Conservation (phyloP, 2,113 vertebrate genomes). For the Dipodomys ordii region DNA sequence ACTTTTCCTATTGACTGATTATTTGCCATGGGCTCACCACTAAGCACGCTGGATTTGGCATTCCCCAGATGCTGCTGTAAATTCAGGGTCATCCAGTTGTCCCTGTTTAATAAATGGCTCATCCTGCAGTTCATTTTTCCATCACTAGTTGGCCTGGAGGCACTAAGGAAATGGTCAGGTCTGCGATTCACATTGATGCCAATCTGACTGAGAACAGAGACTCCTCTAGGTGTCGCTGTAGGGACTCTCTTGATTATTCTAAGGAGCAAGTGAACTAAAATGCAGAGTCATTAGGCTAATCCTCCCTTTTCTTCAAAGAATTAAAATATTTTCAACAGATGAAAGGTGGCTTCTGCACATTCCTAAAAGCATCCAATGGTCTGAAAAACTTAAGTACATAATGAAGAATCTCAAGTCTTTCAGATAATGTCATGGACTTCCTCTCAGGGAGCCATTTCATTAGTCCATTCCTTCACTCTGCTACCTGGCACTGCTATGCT, state of each 20-base stretch:
- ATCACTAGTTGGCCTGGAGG: neutral
- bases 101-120: neutral
- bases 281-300: neutral
- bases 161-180: neutral
- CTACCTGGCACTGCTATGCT: neutral
- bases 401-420: neutral
- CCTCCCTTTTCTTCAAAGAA: conserved; percentile 9
- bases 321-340: conserved; percentile 46
- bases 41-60: rapidly evolving
- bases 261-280: neutral
- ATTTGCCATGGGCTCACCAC: neutral
- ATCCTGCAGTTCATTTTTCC: neutral
- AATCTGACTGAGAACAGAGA: neutral
- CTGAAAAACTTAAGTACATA: neutral
- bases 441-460: conserved; percentile 14
- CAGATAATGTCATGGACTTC: neutral
- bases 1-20: neutral
- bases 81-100: neutral
- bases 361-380: neutral
- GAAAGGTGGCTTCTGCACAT: neutral
- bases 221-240: conserved; percentile 46
- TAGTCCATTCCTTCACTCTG: neutral
- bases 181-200: neutral
- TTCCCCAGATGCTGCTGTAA: neutral
- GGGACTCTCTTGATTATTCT: neutral